A percentile compares a stretch with the other conserved stretches of the same genome.
Evolutionary conservation across 2,113 vertebrate genomes (phyloP).

Genomic region (Perca fluviatilis): DNA sequence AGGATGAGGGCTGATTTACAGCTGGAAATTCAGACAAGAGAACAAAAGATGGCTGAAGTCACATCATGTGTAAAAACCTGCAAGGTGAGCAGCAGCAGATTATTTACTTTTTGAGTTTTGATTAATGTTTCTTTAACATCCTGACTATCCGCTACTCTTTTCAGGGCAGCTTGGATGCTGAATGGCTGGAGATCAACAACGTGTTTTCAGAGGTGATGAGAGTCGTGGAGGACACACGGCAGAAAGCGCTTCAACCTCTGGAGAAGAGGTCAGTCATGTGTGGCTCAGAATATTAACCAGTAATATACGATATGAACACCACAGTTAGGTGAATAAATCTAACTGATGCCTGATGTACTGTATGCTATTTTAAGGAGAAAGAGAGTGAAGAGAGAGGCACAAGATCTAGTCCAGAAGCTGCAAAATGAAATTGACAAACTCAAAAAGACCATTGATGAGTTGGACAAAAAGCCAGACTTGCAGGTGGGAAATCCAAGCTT

Average conservation of each 20-base stretch:
- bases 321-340: no score
- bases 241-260: conserved; percentile 62
- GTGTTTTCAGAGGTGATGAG: conserved; percentile 62
- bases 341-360: rapidly evolving
- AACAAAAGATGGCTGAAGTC: conserved; percentile 64
- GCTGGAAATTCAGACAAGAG: conserved; percentile 43
- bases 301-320: not conserved
- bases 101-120: not conserved
- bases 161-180: conserved; percentile 66
- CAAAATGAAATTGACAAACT: conserved; percentile 64
- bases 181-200: conserved; percentile 64
- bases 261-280: conserved; percentile 58
- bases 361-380: conserved; percentile 25
- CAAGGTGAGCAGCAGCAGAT: conserved; percentile 45
- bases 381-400: conserved; percentile 39
- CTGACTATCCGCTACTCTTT: rapidly evolving
- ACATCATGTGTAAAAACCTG: conserved; percentile 42
- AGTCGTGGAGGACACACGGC: conserved; percentile 48
- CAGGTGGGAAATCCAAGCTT: conserved; percentile 57
- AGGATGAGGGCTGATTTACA: conserved; percentile 25
- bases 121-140: rapidly evolving
- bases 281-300: not conserved
- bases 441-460: conserved; percentile 2
- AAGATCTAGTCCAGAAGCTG: conserved; percentile 46
- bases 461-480: conserved; percentile 36